Base-by-base conservation (phyloP, 2,797 vertebrate species). In the Silurus aristotelis region DNA sequence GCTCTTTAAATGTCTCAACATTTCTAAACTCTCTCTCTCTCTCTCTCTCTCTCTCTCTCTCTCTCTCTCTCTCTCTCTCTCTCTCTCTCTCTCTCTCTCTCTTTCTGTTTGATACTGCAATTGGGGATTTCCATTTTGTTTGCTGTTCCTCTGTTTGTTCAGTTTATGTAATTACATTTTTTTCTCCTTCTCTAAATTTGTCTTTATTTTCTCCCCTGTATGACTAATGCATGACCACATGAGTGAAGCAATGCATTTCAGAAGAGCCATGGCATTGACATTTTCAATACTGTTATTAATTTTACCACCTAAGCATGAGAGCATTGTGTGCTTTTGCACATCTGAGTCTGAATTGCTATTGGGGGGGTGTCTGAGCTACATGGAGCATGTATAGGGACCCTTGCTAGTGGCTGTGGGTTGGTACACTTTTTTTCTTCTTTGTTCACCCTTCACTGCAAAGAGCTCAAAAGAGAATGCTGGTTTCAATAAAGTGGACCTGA, bases 351-450 rank as follows among this genome's bases (percentile, higher is more conserved):
- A 58, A 83, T 83, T 83, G 76, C 72, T 31, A 13, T 31, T 3
- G 38, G 38, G 0, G 79, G 31, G 66, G 75, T 48, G 60, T 80
- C 48, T 83, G 58, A 82, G 48, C n/a, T 60, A n/a, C 71, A 38
- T 27, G n/a, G 71, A 20, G 8, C 12, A 19, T 64, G 25, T 71
- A 68, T 76, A 68, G 61, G 4, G 66, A 25, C 66, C 72, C 38
- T 64, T 87, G 63, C 85, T 79, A 70, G 80, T 79, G 82, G 84
- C 86, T 88, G 52, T 87, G 64, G 80, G 82, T 85, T 88, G 86
- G 75, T 83, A 52, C 56, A 43, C 25, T 76, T 58, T 19, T 38
- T 38, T 78, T 31, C 20, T 66, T 70, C 48, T 82, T 48, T 77
- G 68, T 48, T 79, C 80, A 61, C 76, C 25, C 9, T 70, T 83